Evolutionary conservation across 2,888 invertebrate species (phyloP).

Genomic region (Orchesella flavescens): DNA sequence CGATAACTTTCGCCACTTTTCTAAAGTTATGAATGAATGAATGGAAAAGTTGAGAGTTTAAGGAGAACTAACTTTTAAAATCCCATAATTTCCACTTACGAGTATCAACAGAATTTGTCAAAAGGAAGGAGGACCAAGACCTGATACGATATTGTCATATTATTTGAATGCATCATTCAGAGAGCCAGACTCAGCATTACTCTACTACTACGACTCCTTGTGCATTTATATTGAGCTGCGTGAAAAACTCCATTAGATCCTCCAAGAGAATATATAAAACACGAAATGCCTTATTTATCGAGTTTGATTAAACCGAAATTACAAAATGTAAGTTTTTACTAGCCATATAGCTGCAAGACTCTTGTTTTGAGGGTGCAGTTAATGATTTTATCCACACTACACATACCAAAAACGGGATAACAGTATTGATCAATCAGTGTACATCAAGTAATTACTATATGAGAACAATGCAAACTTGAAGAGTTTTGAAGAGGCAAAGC

Average conservation of each 20-base stretch:
- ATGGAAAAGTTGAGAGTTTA: constrained; percentile 33
- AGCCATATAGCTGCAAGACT: not conserved
- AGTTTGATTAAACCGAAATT: not conserved
- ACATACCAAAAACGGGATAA: too few relatives aligned
- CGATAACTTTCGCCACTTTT: constrained; percentile 50
- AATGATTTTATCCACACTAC: not conserved
- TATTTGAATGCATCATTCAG: not conserved
- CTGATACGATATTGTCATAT: constrained; percentile 30
- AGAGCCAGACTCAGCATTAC: too few relatives aligned
- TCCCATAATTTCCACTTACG: constrained; percentile 44
- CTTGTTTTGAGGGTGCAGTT: not conserved
- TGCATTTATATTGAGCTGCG: too few relatives aligned
- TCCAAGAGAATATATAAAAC: not conserved
- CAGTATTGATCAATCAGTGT: not conserved
- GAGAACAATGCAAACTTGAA: not conserved
- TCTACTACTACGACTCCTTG: too few relatives aligned
- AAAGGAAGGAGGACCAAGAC: constrained; percentile 14
- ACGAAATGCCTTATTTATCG: not conserved
- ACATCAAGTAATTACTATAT: not conserved
- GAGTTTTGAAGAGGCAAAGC: not conserved
- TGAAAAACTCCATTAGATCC: too few relatives aligned
- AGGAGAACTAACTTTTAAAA: constrained; percentile 47
- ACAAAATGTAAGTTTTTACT: not conserved
- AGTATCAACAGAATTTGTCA: constrained; percentile 36
- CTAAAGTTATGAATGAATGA: constrained; percentile 58